These are phyloP conservation scores for Nannoperca australis DNA, from an alignment of 2,797 vertebrate species.

Conservation along the genomic window DNA sequence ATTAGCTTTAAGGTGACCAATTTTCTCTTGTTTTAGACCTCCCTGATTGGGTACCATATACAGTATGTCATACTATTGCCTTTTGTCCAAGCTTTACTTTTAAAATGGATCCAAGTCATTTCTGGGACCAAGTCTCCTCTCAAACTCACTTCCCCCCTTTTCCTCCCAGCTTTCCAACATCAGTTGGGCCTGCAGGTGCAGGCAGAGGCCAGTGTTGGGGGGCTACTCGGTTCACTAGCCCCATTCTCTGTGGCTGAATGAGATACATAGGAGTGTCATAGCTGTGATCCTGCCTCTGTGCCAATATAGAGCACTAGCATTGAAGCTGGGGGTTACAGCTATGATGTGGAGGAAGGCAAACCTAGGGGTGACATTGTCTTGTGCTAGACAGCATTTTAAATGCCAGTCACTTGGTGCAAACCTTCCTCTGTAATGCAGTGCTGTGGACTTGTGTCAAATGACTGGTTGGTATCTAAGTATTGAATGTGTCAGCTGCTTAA, in stretches of 20 bases:
- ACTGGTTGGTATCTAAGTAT: constrained; percentile 19
- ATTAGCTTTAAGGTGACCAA: background rate
- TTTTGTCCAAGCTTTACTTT: constrained; percentile 27
- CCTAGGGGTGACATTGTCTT: constrained; percentile 27
- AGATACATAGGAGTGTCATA: constrained; percentile 81
- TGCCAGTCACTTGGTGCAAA: constrained; percentile 7
- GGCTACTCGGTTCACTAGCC: constrained; percentile 80
- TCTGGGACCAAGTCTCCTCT: constrained; percentile 34
- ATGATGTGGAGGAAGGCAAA: constrained; percentile 28
- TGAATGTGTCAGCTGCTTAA: constrained; percentile 34
- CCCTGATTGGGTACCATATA: background rate
- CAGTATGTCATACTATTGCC: background rate
- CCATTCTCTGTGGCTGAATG: constrained; percentile 82
- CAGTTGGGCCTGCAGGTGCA: constrained; percentile 82
- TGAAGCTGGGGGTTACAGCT: constrained; percentile 31
- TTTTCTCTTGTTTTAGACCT: constrained; percentile 5
- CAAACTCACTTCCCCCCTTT: constrained; percentile 43
- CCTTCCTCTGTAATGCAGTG: background rate
- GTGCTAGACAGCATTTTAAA: constrained; percentile 35
- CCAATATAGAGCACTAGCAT: constrained; percentile 27
- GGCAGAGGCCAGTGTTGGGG: constrained; percentile 74
- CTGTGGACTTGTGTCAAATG: constrained; percentile 7
- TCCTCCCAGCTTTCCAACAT: constrained; percentile 52
- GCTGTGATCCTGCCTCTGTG: constrained; percentile 67
- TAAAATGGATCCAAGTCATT: constrained; percentile 26